These are phyloP conservation scores for Alcis repandata DNA, from an alignment of 2,888 invertebrate genomes.

Conservation along the genomic window DNA sequence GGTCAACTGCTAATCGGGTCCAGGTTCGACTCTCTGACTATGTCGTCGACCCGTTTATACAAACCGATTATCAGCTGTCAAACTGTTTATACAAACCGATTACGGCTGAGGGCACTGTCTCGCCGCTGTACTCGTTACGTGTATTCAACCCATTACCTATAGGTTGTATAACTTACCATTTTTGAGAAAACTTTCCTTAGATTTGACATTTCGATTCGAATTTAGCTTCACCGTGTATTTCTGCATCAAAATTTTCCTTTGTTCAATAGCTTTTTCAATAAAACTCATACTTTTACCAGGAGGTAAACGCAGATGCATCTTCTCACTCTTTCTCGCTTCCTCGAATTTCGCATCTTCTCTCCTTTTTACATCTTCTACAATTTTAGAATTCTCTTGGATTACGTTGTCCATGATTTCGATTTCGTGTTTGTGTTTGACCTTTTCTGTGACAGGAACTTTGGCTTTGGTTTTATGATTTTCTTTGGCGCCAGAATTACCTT, in stretches of 20 bases:
- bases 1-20: too few species aligned
- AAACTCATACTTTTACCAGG: constrained; percentile 12
- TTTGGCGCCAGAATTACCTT: not conserved
- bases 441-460: not conserved
- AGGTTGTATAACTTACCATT: not conserved
- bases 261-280: constrained; percentile 6
- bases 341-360: not conserved
- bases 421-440: not conserved
- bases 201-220: constrained; percentile 25
- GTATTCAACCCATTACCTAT: too few species aligned
- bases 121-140: too few species aligned
- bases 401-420: not conserved
- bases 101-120: too few species aligned
- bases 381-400: not conserved
- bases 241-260: constrained; percentile 49
- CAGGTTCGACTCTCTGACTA: too few species aligned
- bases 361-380: not conserved
- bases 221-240: constrained; percentile 50
- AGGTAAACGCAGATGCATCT: constrained; percentile 1
- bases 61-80: too few species aligned
- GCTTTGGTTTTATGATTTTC: not conserved
- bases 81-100: too few species aligned
- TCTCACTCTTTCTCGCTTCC: not conserved
- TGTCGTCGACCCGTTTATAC: too few species aligned
- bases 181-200: constrained; percentile 8